A percentile compares a stretch with the other conserved stretches of the same genome.
Conservation (phyloP, 2,888 invertebrate genomes). For the Eilema caniola region DNA sequence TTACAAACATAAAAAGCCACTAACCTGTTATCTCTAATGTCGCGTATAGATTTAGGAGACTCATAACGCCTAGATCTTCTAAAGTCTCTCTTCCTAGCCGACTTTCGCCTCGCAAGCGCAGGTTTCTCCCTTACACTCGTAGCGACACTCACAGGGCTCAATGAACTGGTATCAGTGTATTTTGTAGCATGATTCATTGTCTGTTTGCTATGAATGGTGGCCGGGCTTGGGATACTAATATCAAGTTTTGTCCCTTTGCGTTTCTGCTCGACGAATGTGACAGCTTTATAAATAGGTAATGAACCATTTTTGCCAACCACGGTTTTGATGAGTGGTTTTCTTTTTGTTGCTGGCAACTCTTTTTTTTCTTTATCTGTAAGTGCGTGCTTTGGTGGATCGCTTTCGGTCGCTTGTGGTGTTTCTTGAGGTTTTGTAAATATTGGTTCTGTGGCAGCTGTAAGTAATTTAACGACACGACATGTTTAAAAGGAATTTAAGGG, state of each 20-base stretch:
- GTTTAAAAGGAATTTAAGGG: too few species aligned
- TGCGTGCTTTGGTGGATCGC: neutral
- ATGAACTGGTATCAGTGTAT: slow-evolving; percentile 28
- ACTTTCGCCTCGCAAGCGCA: slow-evolving; percentile 24
- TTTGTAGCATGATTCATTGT: slow-evolving; percentile 29
- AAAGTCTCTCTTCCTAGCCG: slow-evolving; percentile 14
- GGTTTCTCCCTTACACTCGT: slow-evolving; percentile 34
- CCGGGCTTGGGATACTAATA: slow-evolving; percentile 60
- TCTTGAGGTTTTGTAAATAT: neutral
- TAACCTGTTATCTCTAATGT: slow-evolving; percentile 13
- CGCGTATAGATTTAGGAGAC: neutral
- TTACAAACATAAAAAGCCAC: neutral
- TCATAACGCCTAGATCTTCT: neutral
- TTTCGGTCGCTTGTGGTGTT: neutral
- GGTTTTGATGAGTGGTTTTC: slow-evolving; percentile 63
- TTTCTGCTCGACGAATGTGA: slow-evolving; percentile 65
- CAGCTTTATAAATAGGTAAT: slow-evolving; percentile 63
- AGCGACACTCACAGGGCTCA: slow-evolving; percentile 22
- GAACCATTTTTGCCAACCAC: slow-evolving; percentile 54
- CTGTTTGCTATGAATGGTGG: neutral
- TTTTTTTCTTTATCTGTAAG: slow-evolving; percentile 14
- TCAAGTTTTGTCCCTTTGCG: slow-evolving; percentile 45
- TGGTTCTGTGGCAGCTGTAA: slow-evolving; percentile 10
- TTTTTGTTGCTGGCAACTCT: slow-evolving; percentile 18
- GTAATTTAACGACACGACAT: too few species aligned